Percentiles rank a stretch among this genome's conserved stretches.
Conservation (phyloP, 1,140 invertebrate species). For the Drosophila repleta region DNA sequence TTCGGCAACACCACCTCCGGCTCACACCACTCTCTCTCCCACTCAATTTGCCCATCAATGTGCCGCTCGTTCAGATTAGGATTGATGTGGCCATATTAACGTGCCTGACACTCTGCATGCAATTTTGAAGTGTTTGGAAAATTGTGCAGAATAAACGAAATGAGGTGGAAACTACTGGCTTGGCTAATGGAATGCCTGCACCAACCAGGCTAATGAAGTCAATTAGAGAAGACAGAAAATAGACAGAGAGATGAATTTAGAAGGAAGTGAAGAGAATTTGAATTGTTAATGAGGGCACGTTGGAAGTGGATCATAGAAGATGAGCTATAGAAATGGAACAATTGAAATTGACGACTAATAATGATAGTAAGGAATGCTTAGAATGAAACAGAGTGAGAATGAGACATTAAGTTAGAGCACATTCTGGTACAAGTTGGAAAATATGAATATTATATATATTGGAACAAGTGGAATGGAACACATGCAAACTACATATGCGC, state of each 20-base stretch:
- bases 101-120: conserved; percentile 39
- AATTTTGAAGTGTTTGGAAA: conserved; percentile 22
- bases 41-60: conserved; percentile 10
- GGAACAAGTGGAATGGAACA: too few relatives aligned
- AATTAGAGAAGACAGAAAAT: conserved; percentile 19
- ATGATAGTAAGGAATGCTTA: not conserved
- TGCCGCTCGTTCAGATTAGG: conserved; percentile 43
- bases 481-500: too few relatives aligned
- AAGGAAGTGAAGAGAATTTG: not conserved
- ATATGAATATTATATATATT: too few relatives aligned
- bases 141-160: conserved; percentile 24
- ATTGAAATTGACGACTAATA: not conserved
- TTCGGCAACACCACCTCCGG: not conserved
- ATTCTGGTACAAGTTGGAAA: too few relatives aligned
- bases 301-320: not conserved
- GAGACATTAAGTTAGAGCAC: not conserved
- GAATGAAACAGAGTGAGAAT: not conserved
- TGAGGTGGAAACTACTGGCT: not conserved
- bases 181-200: not conserved
- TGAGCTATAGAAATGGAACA: not conserved
- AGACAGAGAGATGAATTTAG: conserved; percentile 2
- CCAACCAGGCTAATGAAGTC: conserved; percentile 22
- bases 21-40: not conserved
- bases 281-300: not conserved
- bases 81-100: conserved; percentile 73